Evolutionary conservation across 2,888 invertebrate species (phyloP), one percentile per base, ranked within the genome.

Genomic region (Drosophila setosimentum): DNA sequence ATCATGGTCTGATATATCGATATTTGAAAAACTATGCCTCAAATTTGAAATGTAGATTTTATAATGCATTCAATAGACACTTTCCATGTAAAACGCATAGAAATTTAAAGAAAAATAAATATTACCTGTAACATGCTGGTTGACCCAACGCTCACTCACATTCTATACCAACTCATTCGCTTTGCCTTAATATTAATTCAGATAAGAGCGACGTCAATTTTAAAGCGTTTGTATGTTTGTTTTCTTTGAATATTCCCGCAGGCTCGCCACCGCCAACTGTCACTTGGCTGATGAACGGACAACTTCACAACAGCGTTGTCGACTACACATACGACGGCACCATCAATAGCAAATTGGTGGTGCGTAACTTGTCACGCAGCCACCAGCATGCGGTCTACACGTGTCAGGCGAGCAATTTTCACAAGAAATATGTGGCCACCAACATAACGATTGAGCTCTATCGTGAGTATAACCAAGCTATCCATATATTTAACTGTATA

Each of bases 331-430:
- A 92, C 80, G 92, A 93, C 67, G 91, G 91, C 70, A 94, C 94
- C 77, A 94, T 94, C 87, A 94, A 94, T 82, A 95, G 95, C 92
- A 95, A 94, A 86, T 93, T 96, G 83, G 92, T 94, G 84, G 94
- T 95, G 70, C 93, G 93, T 72, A 94, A 94, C 82, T 94, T 97
- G 83, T 94, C 95, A 86, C 94, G 97, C 84, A 94, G 95, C 73
- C 96, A 97, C 93, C 95, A 96, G 80, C 95, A 96, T 93, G 95
- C 96, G 70, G 94, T 95, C 78, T 96, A 96, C 93, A 96, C 96
- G 72, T 97, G 97, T 92, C 96, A 96, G 93, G 97, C 97, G 33
- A 95, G 95, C 85, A 97, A 97, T 91, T 93, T 93, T 76, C 93
- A 93, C 85, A 93, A 93, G 89, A 93, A 93, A 91, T 96, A 96